phyloP scores from a whole-genome alignment of 2,113 vertebrate species.

The Phyllostomus discolor region DNA sequence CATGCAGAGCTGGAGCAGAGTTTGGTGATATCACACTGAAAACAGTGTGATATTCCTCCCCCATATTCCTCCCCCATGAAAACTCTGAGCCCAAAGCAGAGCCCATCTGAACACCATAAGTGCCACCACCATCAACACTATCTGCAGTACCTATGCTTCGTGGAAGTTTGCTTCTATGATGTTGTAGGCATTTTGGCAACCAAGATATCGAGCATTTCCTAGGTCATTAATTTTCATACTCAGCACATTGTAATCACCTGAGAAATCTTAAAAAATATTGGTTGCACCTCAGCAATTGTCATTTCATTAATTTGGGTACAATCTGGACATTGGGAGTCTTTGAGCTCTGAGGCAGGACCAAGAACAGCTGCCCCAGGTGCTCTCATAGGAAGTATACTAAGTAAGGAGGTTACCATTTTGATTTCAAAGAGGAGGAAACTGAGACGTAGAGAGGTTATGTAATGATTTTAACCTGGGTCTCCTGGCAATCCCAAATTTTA shows the following conservation, averaged over 20 bases:
- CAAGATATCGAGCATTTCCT: background rate
- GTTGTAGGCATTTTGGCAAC: background rate
- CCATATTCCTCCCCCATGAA: background rate
- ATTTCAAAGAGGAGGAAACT: background rate
- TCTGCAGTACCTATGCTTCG: background rate
- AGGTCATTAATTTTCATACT: background rate
- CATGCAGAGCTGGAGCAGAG: background rate
- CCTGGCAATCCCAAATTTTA: background rate
- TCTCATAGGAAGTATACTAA: background rate
- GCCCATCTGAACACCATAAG: background rate
- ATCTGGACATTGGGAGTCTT: background rate
- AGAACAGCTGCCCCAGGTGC: background rate
- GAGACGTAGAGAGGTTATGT: background rate
- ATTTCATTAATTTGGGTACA: background rate
- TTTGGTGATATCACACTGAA: background rate
- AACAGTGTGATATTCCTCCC: too few species aligned
- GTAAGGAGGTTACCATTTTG: background rate
- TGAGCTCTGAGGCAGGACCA: background rate
- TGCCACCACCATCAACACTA: background rate
- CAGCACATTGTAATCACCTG: background rate
- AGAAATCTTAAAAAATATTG: background rate
- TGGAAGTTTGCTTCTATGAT: background rate
- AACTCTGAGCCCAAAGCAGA: background rate
- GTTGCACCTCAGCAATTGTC: background rate
- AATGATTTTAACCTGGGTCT: background rate